Evolutionary conservation across 2,888 invertebrate genomes (phyloP).

Genomic region (Melieria picta): DNA sequence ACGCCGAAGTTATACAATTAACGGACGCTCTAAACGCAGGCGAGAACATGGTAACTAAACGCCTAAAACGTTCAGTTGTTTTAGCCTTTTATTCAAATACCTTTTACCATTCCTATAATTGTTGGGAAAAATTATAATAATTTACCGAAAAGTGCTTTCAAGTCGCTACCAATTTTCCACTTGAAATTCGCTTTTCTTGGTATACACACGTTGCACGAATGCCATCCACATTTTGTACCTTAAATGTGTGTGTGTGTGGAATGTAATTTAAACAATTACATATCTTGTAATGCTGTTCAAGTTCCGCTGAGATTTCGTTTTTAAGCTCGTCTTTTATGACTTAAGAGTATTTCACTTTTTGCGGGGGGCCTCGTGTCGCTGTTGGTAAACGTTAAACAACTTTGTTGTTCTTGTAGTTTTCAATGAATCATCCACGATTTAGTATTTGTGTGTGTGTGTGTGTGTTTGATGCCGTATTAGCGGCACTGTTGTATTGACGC

Average conservation of each 20-base stretch:
- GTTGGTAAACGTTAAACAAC: not conserved
- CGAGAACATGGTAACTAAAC: constrained; percentile 46
- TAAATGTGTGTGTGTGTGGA: constrained; percentile 7
- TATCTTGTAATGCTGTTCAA: not conserved
- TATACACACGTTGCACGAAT: too few species aligned
- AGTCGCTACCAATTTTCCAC: too few species aligned
- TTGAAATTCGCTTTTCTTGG: too few species aligned
- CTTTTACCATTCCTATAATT: too few species aligned
- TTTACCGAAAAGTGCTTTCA: too few species aligned
- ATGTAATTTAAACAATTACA: not conserved
- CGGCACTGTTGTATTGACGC: constrained; percentile 7
- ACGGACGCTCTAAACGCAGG: constrained; percentile 41
- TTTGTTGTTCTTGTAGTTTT: not conserved
- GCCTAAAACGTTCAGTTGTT: not conserved
- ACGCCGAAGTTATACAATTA: constrained; percentile 45
- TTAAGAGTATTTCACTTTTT: too few species aligned
- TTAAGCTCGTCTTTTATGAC: not conserved
- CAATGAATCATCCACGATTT: not conserved
- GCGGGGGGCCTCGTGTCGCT: too few species aligned
- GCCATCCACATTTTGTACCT: too few species aligned
- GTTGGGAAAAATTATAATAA: too few species aligned
- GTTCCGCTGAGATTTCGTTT: not conserved
- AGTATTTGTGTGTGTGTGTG: not conserved
- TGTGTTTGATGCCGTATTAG: not conserved
- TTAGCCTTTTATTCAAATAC: too few species aligned